These are phyloP conservation scores for Scleropages formosus DNA, from an alignment of 2,797 vertebrate species.

Conservation along the genomic window DNA sequence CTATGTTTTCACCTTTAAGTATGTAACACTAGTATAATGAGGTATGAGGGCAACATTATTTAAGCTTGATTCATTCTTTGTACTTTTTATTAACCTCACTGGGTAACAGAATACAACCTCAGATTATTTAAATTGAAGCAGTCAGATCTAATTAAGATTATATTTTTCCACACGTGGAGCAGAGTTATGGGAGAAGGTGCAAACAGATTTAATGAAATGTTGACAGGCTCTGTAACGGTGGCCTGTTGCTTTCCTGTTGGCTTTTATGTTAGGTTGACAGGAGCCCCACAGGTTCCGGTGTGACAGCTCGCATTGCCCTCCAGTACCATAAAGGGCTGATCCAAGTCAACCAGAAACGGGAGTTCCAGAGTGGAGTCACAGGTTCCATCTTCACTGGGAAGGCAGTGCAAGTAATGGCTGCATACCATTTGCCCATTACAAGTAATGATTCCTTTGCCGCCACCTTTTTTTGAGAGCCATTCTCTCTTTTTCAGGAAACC, in stretches of 20 bases:
- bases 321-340: constrained; percentile 88
- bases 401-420: constrained; percentile 73
- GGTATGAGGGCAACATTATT: too few relatives aligned
- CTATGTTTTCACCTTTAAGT: too few relatives aligned
- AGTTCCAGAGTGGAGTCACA: constrained; percentile 81
- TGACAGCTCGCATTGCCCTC: constrained; percentile 89
- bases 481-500: constrained; percentile 69
- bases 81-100: too few relatives aligned
- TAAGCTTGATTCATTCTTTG: too few relatives aligned
- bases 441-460: neutral
- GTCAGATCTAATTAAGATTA: too few relatives aligned
- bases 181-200: neutral
- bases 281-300: constrained; percentile 90
- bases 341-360: constrained; percentile 77
- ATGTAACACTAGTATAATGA: too few relatives aligned
- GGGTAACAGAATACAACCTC: too few relatives aligned
- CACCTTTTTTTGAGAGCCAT: neutral
- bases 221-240: too few relatives aligned
- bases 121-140: too few relatives aligned
- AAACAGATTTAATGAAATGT: neutral
- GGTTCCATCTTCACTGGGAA: constrained; percentile 85
- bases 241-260: neutral
- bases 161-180: too few relatives aligned
- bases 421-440: neutral
- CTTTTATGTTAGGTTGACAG: constrained; percentile 80